A percentile compares a stretch with the other conserved stretches of the same genome.
Conservation (phyloP, 2,888 invertebrate genomes). For the Machimus atricapillus region DNA sequence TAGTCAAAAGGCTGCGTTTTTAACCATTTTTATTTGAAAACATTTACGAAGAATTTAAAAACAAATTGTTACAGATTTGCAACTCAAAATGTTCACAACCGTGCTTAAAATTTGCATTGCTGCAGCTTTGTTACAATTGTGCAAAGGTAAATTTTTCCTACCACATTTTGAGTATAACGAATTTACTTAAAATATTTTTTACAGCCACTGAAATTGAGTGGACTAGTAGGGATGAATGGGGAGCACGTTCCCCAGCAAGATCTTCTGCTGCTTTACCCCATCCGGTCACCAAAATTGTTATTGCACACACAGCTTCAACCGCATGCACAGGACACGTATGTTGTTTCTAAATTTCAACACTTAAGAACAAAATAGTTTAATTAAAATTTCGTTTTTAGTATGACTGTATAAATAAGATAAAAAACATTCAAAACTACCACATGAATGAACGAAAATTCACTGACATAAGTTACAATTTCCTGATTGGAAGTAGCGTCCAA, state of each 20-base stretch:
- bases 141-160: not conserved
- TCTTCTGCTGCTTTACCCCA: not conserved
- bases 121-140: not conserved
- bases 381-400: constrained; percentile 38
- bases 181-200: not conserved
- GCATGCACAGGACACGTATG: not conserved
- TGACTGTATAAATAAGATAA: not conserved
- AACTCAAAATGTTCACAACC: not conserved
- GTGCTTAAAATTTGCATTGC: not conserved
- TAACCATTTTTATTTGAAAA: too few relatives aligned
- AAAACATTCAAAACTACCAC: not conserved
- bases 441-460: constrained; percentile 62
- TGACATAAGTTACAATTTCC: constrained; percentile 69
- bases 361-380: not conserved
- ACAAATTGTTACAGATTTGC: not conserved
- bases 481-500: constrained; percentile 79
- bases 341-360: not conserved
- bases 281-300: not conserved
- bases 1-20: not conserved
- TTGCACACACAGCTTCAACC: not conserved
- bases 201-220: not conserved
- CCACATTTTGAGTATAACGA: not conserved
- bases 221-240: constrained; percentile 66
- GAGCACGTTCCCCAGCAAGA: constrained; percentile 67
- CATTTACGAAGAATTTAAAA: too few relatives aligned